Percentiles rank a stretch among this genome's conserved stretches.
phyloP scores from a whole-genome alignment of 2,888 invertebrate genomes.

The Coelinius sp. region DNA sequence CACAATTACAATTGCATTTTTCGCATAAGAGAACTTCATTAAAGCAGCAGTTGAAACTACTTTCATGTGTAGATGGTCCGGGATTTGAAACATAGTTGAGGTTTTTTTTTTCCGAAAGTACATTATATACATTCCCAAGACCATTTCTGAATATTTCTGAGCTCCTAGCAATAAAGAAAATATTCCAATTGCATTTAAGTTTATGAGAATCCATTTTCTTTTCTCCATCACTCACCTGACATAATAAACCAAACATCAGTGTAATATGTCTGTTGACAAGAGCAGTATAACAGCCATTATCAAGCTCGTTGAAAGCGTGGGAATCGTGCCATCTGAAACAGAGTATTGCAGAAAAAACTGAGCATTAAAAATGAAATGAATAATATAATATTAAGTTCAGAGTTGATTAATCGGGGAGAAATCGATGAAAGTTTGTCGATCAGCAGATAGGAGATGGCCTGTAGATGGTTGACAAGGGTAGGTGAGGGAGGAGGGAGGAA shows the following conservation, averaged over 20 bases:
- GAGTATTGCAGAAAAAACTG: neutral
- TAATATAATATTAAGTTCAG: neutral
- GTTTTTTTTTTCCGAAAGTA: neutral
- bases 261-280: neutral
- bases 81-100: neutral
- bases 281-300: conserved; percentile 14
- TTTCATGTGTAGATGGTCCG: neutral
- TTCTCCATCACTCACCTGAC: conserved; percentile 1
- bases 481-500: conserved; percentile 11
- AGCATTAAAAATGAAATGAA: neutral
- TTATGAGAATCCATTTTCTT: neutral
- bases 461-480: conserved; percentile 8
- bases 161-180: no score
- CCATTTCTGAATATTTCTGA: no score
- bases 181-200: neutral
- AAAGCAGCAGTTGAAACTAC: neutral
- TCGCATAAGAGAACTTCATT: neutral
- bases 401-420: conserved; percentile 14
- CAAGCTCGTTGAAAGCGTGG: conserved; percentile 22
- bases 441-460: conserved; percentile 20
- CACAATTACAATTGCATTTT: neutral
- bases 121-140: neutral
- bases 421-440: conserved; percentile 6
- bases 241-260: neutral
- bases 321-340: conserved; percentile 25